These are phyloP conservation scores for Lithobates sylvaticus DNA, from an alignment of 2,797 vertebrate species.

Conservation along the genomic window DNA sequence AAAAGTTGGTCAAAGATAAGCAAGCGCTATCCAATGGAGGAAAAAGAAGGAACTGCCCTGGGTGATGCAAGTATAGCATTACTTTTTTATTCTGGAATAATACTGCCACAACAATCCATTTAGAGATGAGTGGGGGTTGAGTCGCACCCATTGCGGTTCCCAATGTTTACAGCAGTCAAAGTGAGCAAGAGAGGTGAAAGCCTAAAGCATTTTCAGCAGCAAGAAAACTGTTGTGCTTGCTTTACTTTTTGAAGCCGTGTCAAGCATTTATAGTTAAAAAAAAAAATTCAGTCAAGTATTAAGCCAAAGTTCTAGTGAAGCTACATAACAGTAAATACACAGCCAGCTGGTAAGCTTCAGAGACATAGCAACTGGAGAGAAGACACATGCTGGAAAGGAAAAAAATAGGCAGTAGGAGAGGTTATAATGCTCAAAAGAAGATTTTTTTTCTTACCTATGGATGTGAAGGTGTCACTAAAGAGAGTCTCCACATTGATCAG, in stretches of 20 bases:
- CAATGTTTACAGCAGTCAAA: neutral
- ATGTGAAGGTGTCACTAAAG: constrained; percentile 83
- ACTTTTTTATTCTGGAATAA: neutral
- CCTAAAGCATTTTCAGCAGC: neutral
- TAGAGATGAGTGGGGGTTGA: neutral
- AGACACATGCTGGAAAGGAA: constrained; percentile 27
- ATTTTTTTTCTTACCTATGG: constrained; percentile 75
- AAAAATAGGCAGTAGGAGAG: constrained; percentile 3
- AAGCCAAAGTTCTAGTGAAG: neutral
- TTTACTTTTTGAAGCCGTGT: neutral
- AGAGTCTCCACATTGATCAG: constrained; percentile 80
- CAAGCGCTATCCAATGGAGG: neutral
- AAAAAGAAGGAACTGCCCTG: neutral
- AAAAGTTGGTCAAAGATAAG: neutral
- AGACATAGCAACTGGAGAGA: neutral
- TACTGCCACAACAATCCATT: neutral
- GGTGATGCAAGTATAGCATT: neutral
- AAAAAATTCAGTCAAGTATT: neutral
- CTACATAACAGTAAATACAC: neutral
- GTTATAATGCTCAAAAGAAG: neutral
- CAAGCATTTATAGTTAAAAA: neutral
- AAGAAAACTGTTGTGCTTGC: neutral
- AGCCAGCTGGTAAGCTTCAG: neutral
- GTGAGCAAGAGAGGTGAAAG: neutral
- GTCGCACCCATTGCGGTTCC: constrained; percentile 15